These are phyloP conservation scores for Adela reaumurella DNA, from an alignment of 2,888 invertebrate species.

Conservation along the genomic window DNA sequence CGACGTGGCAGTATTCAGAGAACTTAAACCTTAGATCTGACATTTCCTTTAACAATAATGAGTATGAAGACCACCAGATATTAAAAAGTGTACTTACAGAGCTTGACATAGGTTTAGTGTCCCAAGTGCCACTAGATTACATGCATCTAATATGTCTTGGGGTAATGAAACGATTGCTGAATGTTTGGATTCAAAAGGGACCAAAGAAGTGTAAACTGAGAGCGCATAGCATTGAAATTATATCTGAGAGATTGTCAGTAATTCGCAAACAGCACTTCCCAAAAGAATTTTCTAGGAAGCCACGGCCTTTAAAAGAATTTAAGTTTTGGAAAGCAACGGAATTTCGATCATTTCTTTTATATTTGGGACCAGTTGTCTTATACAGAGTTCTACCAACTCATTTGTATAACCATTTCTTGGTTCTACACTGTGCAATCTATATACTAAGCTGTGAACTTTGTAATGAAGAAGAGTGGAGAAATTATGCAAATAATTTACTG, in stretches of 20 bases:
- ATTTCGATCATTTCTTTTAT: constrained; percentile 4
- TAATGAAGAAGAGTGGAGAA: constrained; percentile 1
- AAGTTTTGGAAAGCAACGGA: constrained; percentile 9
- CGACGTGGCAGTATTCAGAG: not conserved
- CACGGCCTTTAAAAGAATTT: not conserved
- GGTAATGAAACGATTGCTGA: not conserved
- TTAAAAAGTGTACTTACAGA: constrained; percentile 8
- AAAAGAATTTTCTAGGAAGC: constrained; percentile 2
- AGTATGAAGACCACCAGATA: constrained; percentile 9
- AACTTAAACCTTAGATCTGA: constrained; percentile 6
- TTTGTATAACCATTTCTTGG: constrained; percentile 4
- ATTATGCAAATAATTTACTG: constrained; percentile 2
- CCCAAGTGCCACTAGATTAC: constrained; percentile 7
- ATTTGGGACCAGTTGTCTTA: constrained; percentile 4
- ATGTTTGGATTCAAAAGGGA: constrained; percentile 4
- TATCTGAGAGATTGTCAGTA: constrained; percentile 3
- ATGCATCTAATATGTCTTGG: too few relatives aligned
- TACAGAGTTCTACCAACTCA: not conserved
- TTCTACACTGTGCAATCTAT: constrained; percentile 3
- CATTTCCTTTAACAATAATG: constrained; percentile 4
- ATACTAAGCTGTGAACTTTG: constrained; percentile 4
- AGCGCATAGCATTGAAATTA: not conserved
- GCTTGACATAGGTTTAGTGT: constrained; percentile 8
- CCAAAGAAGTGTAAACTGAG: constrained; percentile 6
- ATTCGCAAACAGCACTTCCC: constrained; percentile 2